Percentiles rank a stretch among this genome's conserved stretches.
Evolutionary conservation across 2,113 vertebrate species (phyloP).

Genomic region (Malurus elegans): DNA sequence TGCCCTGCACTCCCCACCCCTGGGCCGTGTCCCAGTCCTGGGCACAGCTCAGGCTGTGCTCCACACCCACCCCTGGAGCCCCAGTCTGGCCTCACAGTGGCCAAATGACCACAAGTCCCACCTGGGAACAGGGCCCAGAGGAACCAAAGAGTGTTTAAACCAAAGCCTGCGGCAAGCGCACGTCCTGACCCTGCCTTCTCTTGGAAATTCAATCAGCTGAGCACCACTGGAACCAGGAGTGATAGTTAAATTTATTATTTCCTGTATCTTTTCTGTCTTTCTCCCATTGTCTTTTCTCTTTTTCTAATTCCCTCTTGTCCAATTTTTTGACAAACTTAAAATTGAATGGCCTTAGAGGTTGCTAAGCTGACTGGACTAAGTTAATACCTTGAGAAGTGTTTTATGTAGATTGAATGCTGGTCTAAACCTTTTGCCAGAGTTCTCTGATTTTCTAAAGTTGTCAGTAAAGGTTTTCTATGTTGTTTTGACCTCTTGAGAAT

Average conservation of each 20-base stretch:
- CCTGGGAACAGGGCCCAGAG: background rate
- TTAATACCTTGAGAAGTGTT: background rate
- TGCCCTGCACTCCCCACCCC: too few relatives aligned
- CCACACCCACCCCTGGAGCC: background rate
- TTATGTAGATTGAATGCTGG: background rate
- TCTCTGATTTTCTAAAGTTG: background rate
- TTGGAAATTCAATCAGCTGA: background rate
- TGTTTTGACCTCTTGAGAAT: background rate
- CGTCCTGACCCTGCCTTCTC: fast-evolving
- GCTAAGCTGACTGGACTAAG: background rate
- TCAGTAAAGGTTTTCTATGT: background rate
- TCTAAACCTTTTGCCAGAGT: background rate
- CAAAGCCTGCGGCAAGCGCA: fast-evolving
- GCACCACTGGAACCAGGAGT: too few relatives aligned
- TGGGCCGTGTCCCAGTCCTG: background rate
- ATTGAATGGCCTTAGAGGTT: background rate
- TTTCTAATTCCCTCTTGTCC: too few relatives aligned
- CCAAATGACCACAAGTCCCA: background rate
- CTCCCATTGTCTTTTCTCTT: background rate
- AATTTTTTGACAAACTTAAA: background rate
- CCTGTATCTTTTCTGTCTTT: background rate
- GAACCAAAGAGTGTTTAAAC: background rate
- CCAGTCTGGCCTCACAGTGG: background rate
- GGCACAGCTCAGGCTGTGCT: background rate
- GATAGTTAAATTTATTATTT: background rate